Percentiles rank a stretch among this genome's conserved stretches.
phyloP scores from a whole-genome alignment of 2,888 invertebrate species.

The Caenorhabditis zanzibari region DNA sequence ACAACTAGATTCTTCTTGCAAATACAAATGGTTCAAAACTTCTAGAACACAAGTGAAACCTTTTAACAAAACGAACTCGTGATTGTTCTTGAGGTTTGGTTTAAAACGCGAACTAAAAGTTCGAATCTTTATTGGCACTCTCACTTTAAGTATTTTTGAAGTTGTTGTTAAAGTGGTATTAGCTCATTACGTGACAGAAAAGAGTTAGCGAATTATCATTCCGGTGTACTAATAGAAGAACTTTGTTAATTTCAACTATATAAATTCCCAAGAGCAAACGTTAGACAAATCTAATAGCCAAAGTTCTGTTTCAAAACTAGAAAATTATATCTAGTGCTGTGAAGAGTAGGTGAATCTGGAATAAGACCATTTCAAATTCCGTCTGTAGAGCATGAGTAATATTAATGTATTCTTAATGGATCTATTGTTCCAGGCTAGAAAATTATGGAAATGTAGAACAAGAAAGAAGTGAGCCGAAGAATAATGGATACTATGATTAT shows the following conservation, averaged over 20 bases:
- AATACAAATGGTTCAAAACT: too few relatives aligned
- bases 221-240: neutral
- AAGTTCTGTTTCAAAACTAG: neutral
- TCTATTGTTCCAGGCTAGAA: constrained; percentile 11
- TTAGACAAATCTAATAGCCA: neutral
- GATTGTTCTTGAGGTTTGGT: constrained; percentile 22
- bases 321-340: neutral
- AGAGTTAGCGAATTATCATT: neutral
- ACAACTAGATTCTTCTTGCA: too few relatives aligned
- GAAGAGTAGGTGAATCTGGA: neutral
- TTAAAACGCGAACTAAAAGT: constrained; percentile 1
- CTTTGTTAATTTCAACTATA: neutral
- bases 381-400: neutral
- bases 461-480: neutral
- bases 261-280: neutral
- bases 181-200: constrained; percentile 13
- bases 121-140: constrained; percentile 1
- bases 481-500: neutral
- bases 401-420: constrained; percentile 22
- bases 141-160: constrained; percentile 14
- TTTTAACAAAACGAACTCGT: constrained; percentile 8
- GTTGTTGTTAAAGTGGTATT: constrained; percentile 1
- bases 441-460: constrained; percentile 9
- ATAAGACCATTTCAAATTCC: constrained; percentile 6
- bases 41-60: neutral